A percentile compares a stretch with the other conserved stretches of the same genome.
Conservation (phyloP, 2,888 invertebrate genomes). For the Salticus scenicus region DNA sequence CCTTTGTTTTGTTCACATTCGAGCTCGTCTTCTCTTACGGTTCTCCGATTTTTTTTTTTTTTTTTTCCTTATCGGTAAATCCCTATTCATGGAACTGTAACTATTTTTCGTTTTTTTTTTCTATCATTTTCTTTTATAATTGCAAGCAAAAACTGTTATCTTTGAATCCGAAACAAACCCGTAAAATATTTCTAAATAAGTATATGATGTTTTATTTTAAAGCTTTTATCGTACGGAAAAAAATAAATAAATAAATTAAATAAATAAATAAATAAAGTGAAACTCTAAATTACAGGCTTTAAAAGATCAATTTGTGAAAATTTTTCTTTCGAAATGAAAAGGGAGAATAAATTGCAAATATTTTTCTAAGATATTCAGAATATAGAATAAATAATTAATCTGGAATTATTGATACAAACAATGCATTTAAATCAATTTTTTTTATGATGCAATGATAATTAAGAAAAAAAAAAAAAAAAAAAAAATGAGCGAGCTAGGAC, state of each 20-base stretch:
- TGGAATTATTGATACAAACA: conserved; percentile 31
- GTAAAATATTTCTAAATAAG: conserved; percentile 46
- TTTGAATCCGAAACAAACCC: conserved; percentile 35
- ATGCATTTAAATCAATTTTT: too few species aligned
- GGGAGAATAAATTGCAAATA: neutral
- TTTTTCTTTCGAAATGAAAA: conserved; percentile 39
- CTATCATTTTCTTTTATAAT: conserved; percentile 61
- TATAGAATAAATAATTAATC: too few species aligned
- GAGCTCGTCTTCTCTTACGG: conserved; percentile 2
- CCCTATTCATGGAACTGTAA: conserved; percentile 6
- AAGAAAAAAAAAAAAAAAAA: too few species aligned
- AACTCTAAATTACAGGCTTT: conserved; percentile 32
- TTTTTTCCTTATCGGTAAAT: conserved; percentile 25
- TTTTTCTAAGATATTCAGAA: too few species aligned
- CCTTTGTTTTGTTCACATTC: conserved; percentile 20
- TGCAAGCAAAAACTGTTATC: conserved; percentile 59
- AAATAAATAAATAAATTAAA: too few species aligned
- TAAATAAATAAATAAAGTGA: too few species aligned
- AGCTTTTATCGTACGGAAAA: conserved; percentile 5
- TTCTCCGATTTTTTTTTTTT: conserved; percentile 19
- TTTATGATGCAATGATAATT: too few species aligned
- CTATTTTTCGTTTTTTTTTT: conserved; percentile 17
- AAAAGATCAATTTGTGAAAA: conserved; percentile 38
- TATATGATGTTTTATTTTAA: neutral
- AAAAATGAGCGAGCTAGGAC: too few species aligned